phyloP scores from a whole-genome alignment of 2,797 vertebrate species.

The Lithobates sylvaticus region DNA sequence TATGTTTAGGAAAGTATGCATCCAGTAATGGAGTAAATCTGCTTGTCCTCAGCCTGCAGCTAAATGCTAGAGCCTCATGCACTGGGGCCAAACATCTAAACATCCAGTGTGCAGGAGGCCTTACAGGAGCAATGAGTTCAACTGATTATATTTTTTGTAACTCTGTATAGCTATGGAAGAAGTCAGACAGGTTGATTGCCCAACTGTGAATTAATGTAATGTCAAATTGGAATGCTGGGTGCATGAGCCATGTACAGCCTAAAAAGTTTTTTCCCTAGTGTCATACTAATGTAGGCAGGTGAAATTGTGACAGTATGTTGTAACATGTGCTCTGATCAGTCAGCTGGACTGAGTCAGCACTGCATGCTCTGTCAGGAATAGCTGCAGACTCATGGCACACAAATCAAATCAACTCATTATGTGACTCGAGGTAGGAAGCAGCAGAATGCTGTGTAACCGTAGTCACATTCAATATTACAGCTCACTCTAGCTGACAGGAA shows the following conservation, averaged over 20 bases:
- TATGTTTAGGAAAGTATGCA: too few relatives aligned
- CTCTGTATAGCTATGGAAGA: background rate
- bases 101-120: too few relatives aligned
- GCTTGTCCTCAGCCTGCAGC: too few relatives aligned
- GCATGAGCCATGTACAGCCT: conserved; percentile 4
- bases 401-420: background rate
- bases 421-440: background rate
- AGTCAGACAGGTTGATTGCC: conserved; percentile 8
- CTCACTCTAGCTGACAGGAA: too few relatives aligned
- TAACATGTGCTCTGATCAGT: background rate
- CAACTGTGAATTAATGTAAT: conserved; percentile 15
- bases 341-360: conserved; percentile 12
- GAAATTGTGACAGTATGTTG: background rate
- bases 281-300: background rate
- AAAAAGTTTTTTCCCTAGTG: background rate
- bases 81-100: too few relatives aligned
- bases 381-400: background rate
- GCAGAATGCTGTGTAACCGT: too few relatives aligned
- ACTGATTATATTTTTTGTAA: too few relatives aligned
- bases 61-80: too few relatives aligned
- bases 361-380: background rate
- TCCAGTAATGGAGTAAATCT: too few relatives aligned
- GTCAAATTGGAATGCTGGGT: conserved; percentile 14
- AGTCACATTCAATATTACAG: too few relatives aligned
- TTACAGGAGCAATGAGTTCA: too few relatives aligned